Evolutionary conservation across 2,888 invertebrate genomes (phyloP), one percentile per base, ranked within the genome.

Genomic region (Eucriotettix oculatus): DNA sequence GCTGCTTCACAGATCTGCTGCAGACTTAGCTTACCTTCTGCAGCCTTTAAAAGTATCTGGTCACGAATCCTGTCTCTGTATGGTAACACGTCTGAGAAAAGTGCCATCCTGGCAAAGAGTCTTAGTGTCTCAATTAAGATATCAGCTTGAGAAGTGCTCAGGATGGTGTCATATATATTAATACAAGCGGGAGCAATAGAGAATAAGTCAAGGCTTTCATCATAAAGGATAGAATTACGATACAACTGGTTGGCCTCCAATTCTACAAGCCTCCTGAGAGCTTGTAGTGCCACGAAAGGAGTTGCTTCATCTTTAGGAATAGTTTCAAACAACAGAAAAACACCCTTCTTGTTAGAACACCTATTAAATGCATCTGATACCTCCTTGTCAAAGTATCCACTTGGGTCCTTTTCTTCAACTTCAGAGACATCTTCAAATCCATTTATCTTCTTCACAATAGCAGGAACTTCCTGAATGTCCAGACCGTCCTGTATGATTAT

Each of bases 391-490:
- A 58, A 40, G 42, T 12, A 56, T 61, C 56, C 42, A 43, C 57
- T 57, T 1, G 16, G n/a, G 10, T 69, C 67, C 29, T 71, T 68
- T 1, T 65, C 59, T 41, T 55, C n/a, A 14, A 29, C 5, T 10
- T 12, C 54, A 12, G 11, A 10, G 16, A 40, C 10, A 9, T n/a
- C 14, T 55, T 60, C 57, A 53, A 60, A 43, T 16, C 61, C 60
- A n/a, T 56, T 59, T 17, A 60, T 62, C 44, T 63, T 63, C 60
- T 79, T 76, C 41, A 86, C 78, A 58, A 85, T 77, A 14, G 84
- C 73, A 1, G 85, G 85, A 56, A 86, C 74, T 69, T 86, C 86
- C 66, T 82, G 80, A 29, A 86, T 83, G 59, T 78, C 77, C n/a
- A 76, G 72, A 9, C 84, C 85, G 69, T 83, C 83, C 72, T 87